These are phyloP conservation scores for Thera obeliscata DNA, from an alignment of 2,888 invertebrate species.

Conservation along the genomic window DNA sequence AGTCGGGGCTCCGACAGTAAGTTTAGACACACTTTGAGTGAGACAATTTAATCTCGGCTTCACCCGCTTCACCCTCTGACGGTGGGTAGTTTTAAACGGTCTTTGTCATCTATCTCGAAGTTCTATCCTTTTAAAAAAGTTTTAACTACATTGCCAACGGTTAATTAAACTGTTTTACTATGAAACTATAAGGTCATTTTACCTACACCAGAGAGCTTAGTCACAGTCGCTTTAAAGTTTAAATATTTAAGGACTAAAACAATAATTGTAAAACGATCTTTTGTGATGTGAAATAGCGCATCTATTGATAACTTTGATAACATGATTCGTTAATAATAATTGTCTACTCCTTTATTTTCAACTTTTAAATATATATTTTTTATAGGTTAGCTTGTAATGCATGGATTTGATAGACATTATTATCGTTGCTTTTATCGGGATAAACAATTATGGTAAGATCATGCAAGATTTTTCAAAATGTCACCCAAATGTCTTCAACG, in stretches of 20 bases:
- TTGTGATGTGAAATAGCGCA: background rate
- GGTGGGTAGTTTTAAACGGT: constrained; percentile 66
- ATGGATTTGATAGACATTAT: too few species aligned
- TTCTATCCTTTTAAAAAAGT: constrained; percentile 61
- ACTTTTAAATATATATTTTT: background rate
- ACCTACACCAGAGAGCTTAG: constrained; percentile 29
- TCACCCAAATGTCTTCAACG: background rate
- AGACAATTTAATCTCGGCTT: constrained; percentile 77
- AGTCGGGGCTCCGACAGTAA: constrained; percentile 59
- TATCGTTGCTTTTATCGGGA: too few species aligned
- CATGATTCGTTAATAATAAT: too few species aligned
- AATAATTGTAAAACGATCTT: constrained; percentile 25
- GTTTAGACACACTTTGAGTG: constrained; percentile 65
- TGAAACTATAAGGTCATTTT: constrained; percentile 37
- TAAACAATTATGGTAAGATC: too few species aligned
- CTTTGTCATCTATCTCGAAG: constrained; percentile 65
- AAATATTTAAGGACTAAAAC: constrained; percentile 33
- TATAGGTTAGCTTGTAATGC: too few species aligned
- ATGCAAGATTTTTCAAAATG: too few species aligned
- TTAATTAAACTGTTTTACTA: constrained; percentile 54
- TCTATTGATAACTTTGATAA: background rate
- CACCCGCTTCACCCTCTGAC: constrained; percentile 55
- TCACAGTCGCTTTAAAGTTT: constrained; percentile 31
- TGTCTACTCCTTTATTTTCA: too few species aligned
- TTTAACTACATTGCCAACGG: constrained; percentile 52